These are phyloP conservation scores for Synanthedon myopaeformis DNA, from an alignment of 2,888 invertebrate species.

Conservation along the genomic window DNA sequence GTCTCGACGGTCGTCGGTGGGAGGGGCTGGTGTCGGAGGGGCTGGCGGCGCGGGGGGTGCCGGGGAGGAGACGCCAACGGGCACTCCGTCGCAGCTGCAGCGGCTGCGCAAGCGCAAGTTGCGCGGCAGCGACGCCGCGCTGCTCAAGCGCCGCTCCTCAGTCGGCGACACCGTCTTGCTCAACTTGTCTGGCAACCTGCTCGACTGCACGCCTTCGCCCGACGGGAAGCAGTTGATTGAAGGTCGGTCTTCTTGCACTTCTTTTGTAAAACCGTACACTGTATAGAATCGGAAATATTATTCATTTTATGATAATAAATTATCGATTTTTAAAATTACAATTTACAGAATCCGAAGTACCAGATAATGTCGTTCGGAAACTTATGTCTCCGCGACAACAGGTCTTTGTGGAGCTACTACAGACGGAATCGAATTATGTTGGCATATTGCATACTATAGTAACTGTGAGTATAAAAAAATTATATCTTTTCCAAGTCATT, in stretches of 20 bases:
- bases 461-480: conserved; percentile 69
- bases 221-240: conserved; percentile 73
- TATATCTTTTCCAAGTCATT: too few species aligned
- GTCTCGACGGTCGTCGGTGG: conserved; percentile 61
- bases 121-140: conserved; percentile 64
- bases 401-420: conserved; percentile 91
- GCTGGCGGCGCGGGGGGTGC: conserved; percentile 9
- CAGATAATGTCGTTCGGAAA: conserved; percentile 75
- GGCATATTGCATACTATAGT: conserved; percentile 93
- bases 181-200: conserved; percentile 87
- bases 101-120: conserved; percentile 85
- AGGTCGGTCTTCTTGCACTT: conserved; percentile 23
- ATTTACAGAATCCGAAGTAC: conserved; percentile 63
- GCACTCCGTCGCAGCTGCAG: conserved; percentile 54
- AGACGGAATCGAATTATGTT: conserved; percentile 98
- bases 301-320: background rate
- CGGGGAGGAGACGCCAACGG: conserved; percentile 10
- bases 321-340: too few species aligned
- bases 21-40: conserved; percentile 26
- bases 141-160: conserved; percentile 86
- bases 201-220: conserved; percentile 89
- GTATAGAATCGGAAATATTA: too few species aligned
- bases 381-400: conserved; percentile 81
- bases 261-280: too few species aligned
- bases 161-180: conserved; percentile 87